Conservation (phyloP, 1,140 invertebrate species). For the Micrasema longulum region DNA sequence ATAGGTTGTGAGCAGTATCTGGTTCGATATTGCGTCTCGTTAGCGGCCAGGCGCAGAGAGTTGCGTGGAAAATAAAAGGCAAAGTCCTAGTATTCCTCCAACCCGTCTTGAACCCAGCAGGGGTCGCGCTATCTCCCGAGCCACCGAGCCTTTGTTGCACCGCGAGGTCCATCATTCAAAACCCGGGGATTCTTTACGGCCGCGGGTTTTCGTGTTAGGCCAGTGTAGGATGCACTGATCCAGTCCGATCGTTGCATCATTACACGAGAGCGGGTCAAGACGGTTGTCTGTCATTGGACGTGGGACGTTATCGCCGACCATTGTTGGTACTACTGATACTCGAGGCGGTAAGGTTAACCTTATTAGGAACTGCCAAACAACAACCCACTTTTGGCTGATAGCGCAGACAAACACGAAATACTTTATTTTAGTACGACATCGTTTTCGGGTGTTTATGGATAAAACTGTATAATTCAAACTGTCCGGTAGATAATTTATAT, state of each 20-base stretch:
- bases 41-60: conserved; percentile 12
- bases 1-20: conserved; percentile 1
- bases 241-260: conserved; percentile 27
- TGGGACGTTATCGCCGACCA: conserved; percentile 6
- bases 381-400: background rate
- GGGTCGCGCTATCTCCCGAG: conserved; percentile 29
- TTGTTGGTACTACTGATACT: conserved; percentile 14
- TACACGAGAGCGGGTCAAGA: conserved; percentile 21
- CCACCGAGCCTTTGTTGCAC: conserved; percentile 44
- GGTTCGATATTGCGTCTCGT: background rate
- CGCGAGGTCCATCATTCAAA: conserved; percentile 40
- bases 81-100: conserved; percentile 32
- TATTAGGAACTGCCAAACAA: conserved; percentile 9
- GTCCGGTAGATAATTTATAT: too few relatives aligned
- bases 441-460: too few relatives aligned
- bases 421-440: background rate
- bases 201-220: background rate
- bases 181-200: conserved; percentile 28
- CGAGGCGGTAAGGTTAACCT: conserved; percentile 8
- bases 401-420: too few relatives aligned
- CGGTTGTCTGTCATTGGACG: conserved; percentile 18
- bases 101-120: conserved; percentile 18
- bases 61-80: conserved; percentile 9
- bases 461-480: too few relatives aligned
- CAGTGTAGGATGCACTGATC: conserved; percentile 21